These are phyloP conservation scores for Gymnocephalus cernua DNA, from an alignment of 2,113 vertebrate genomes.

Conservation along the genomic window DNA sequence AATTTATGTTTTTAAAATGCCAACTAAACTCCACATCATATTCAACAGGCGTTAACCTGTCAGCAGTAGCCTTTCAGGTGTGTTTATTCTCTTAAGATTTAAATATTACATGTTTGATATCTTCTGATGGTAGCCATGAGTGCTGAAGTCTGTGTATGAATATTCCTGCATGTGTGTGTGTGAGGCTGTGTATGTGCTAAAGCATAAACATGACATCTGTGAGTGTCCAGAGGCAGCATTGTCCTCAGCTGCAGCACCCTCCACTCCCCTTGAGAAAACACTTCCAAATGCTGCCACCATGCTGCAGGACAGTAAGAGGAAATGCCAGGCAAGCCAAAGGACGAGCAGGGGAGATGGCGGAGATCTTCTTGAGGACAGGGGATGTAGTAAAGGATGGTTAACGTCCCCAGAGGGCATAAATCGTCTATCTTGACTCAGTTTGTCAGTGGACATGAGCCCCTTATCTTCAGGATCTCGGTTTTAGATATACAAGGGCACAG, in stretches of 20 bases:
- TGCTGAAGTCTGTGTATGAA: conserved; percentile 12
- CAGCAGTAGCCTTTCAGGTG: background rate
- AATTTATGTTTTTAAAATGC: background rate
- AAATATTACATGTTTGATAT: conserved; percentile 18
- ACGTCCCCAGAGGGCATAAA: conserved; percentile 8
- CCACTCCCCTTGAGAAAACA: conserved; percentile 58
- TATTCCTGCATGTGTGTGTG: background rate
- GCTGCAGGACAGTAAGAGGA: conserved; percentile 72
- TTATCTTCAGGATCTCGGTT: conserved; percentile 20
- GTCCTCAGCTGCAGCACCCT: conserved; percentile 45
- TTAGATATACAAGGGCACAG: background rate
- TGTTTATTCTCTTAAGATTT: conserved; percentile 19
- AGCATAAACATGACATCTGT: conserved; percentile 34
- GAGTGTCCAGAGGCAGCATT: conserved; percentile 28
- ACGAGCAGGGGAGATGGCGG: conserved; percentile 66
- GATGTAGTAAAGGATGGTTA: conserved; percentile 52
- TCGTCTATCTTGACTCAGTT: conserved; percentile 26
- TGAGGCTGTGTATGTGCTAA: background rate
- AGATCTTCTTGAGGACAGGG: conserved; percentile 52
- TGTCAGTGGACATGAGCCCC: conserved; percentile 16
- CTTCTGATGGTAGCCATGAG: conserved; percentile 3
- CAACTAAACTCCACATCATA: background rate
- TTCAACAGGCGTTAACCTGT: background rate
- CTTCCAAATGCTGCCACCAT: conserved; percentile 73
- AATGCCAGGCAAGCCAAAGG: conserved; percentile 75